Evolutionary conservation across 1,140 invertebrate species (phyloP), one percentile per base, ranked within the genome.

Genomic region (Aphelenchoides besseyi): DNA sequence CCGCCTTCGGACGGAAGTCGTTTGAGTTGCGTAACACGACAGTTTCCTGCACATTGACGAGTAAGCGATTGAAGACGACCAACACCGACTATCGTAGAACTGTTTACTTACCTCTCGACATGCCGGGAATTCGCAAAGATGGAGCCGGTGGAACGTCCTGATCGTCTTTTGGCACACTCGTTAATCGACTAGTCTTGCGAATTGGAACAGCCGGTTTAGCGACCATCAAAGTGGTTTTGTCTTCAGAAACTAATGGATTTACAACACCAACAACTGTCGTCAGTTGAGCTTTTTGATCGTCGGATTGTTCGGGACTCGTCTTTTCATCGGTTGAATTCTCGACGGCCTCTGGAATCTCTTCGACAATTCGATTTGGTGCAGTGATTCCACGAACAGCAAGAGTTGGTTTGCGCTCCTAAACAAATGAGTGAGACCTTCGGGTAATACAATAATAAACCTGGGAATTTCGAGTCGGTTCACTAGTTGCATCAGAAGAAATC

Each of bases 341-440:
- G 41, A 48, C 41, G 41, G 23, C 41, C 23, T 48, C 41, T 12
- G 12, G 12, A 12, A 48, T 23, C 23, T 48, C 41, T 48, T 48
- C 41, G 41, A 23, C 41, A 23, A 48, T 48, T 12, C 41, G 41
- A 23, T 23, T 16, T 8, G 37, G 37, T 41, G n/a, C 37, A 8
- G 55, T 59, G 55, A 59, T 59, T 23, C 5, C 55, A 8, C 18
- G 5, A 23, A 59, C 55, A 5, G 55, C 55, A 5, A 59, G 55
- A 8, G 55, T 59, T 59, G 55, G 55, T 33, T 59, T 59, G 5
- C 55, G 55, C 5, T 18, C 5, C 55, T 59, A 23, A 59, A 59
- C 5, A 59, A 33, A 5, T 5, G 18, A 18, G 5, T 59, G 5
- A 59, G 55, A 59, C 12, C n/a, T 41, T 41, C n/a, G 37, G 37